Percentiles rank a stretch among this genome's conserved stretches.
Conservation (phyloP, 2,888 invertebrate genomes). For the Thera britannica region DNA sequence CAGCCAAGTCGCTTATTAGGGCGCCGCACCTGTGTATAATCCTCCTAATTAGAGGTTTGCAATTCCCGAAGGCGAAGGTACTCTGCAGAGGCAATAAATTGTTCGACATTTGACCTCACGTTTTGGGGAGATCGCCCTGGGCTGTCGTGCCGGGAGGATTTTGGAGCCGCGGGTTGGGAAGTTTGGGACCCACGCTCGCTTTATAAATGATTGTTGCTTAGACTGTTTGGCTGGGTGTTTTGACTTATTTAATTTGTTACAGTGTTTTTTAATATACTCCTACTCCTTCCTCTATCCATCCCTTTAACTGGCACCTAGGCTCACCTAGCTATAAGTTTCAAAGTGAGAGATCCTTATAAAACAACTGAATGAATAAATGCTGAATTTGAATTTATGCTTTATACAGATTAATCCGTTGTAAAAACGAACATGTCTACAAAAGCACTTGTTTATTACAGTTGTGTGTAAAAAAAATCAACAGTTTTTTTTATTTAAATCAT, state of each 20-base stretch:
- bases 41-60: constrained; percentile 84
- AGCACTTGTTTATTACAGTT: too few relatives aligned
- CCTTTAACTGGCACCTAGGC: too few relatives aligned
- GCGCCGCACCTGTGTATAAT: constrained; percentile 83
- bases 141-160: constrained; percentile 20
- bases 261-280: background rate
- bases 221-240: constrained; percentile 21
- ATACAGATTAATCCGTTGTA: too few relatives aligned
- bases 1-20: constrained; percentile 82
- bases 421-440: too few relatives aligned
- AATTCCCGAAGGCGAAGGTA: constrained; percentile 78
- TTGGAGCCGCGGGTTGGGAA: constrained; percentile 5
- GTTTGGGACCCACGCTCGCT: constrained; percentile 16
- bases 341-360: too few relatives aligned
- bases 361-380: too few relatives aligned
- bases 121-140: constrained; percentile 77
- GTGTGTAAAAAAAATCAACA: too few relatives aligned
- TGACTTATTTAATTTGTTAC: background rate
- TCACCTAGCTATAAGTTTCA: too few relatives aligned
- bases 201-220: constrained; percentile 26
- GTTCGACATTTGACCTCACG: constrained; percentile 82
- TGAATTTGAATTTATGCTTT: too few relatives aligned
- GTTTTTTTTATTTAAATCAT: too few relatives aligned
- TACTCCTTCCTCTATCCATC: too few relatives aligned
- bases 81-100: constrained; percentile 83